Percentiles rank a stretch among this genome's conserved stretches.
phyloP scores from a whole-genome alignment of 2,888 invertebrate genomes.

The Byasa hedistus region DNA sequence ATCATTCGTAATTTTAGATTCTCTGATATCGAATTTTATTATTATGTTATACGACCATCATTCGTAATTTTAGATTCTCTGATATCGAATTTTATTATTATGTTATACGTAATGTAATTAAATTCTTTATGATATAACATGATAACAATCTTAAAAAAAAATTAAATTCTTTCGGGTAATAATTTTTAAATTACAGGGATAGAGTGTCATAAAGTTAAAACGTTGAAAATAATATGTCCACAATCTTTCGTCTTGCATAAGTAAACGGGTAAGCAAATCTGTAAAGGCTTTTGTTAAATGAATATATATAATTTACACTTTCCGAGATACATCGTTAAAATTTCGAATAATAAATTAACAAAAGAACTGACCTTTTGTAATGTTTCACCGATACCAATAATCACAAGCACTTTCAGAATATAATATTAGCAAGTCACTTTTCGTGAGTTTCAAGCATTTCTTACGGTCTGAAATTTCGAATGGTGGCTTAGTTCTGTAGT shows the following conservation, averaged over 20 bases:
- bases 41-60: too few species aligned
- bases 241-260: background rate
- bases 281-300: constrained; percentile 1
- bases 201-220: too few species aligned
- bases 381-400: constrained; percentile 37
- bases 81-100: too few species aligned
- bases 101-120: too few species aligned
- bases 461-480: constrained; percentile 66
- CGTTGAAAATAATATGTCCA: background rate
- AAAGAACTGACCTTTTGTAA: constrained; percentile 34
- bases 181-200: too few species aligned
- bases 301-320: background rate
- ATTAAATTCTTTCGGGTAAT: too few species aligned
- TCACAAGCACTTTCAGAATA: constrained; percentile 35
- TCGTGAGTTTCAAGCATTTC: constrained; percentile 73
- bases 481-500: constrained; percentile 58
- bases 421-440: constrained; percentile 59
- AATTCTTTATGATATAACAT: too few species aligned
- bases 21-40: too few species aligned
- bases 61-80: too few species aligned
- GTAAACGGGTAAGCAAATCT: background rate
- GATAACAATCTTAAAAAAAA: too few species aligned
- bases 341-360: background rate
- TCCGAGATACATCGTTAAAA: background rate
- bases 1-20: too few species aligned